phyloP scores from a whole-genome alignment of 2,888 invertebrate species.

The Drosophila mettleri region DNA sequence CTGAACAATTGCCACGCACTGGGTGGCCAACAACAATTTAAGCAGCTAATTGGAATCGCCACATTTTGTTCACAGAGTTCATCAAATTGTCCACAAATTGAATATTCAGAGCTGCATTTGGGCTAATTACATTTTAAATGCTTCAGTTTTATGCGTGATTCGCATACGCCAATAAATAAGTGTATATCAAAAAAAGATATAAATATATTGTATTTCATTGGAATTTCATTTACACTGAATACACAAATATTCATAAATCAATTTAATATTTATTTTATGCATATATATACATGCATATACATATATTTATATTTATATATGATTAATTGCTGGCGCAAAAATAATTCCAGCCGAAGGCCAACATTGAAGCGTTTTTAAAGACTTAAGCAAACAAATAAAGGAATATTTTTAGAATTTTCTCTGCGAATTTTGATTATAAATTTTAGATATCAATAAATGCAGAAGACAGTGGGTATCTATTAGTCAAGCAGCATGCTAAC shows the following conservation, averaged over 20 bases:
- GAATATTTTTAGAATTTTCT: neutral
- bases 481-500: neutral
- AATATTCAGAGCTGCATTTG: neutral
- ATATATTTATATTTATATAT: neutral
- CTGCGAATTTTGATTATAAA: neutral
- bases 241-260: slow-evolving; percentile 10
- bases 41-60: slow-evolving; percentile 1
- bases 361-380: neutral
- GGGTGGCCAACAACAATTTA: slow-evolving; percentile 22
- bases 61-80: slow-evolving; percentile 8
- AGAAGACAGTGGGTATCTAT: neutral
- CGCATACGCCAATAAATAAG: neutral
- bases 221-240: slow-evolving; percentile 15
- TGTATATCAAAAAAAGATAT: too few species aligned
- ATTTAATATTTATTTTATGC: neutral
- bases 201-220: slow-evolving; percentile 1
- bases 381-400: neutral
- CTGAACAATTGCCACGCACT: slow-evolving; percentile 11
- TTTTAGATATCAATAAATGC: neutral
- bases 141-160: neutral
- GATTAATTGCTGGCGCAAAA: slow-evolving; percentile 22
- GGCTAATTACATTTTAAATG: slow-evolving; percentile 11
- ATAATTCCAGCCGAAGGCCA: neutral
- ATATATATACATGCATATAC: neutral
- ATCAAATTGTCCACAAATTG: slow-evolving; percentile 23